Evolutionary conservation across 2,113 vertebrate genomes (phyloP), one percentile per base, ranked within the genome.

Genomic region (Cavia aperea): DNA sequence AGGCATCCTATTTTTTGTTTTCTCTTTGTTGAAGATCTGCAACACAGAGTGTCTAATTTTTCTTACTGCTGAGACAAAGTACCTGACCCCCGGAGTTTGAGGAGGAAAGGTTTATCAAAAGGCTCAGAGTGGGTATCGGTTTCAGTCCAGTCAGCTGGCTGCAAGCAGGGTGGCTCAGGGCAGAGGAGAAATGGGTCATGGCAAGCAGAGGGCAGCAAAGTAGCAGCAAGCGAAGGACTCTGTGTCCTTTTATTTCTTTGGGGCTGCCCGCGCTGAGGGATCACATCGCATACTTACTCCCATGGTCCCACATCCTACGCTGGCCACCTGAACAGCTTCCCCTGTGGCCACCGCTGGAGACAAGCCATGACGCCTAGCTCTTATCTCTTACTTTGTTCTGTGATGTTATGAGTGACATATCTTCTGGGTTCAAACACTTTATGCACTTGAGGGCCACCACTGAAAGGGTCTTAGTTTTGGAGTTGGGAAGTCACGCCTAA

Each of bases 391-490:
- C 39, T 95, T 96, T 95, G 43, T 81, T 63, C 72, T 79, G 39
- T 92, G 26, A 68, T 94, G 62, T 39, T 95, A 58, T 95, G 75
- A 79, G 86, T 95, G 95, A 91, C 70, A 89, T 77, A 29, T 94
- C 62, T 95, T 96, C 78, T 95, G 43, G 77, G 16, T 96, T 66
- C 83, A 95, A 81, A 91, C 97, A 84, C 66, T 92, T 24, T 95
- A 6, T 92, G 93, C 19, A 78, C 72, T 75, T 84, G 88, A 81
- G 81, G 92, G 86, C 87, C 83, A 96, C 89, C 62, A 39, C 86
- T 94, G 83, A 85, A 95, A 89, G 92, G 81, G 49, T 91, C 94
- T 31, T 96, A 95, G 96, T 96, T 97, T 96, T 93, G 86, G 95
- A 93, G 65, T 86, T 95, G 86, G 95, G 75, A 86, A 96, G 82